A percentile compares a stretch with the other conserved stretches of the same genome.
Evolutionary conservation across 2,797 vertebrate species (phyloP).

Genomic region (Cirrhinus mrigala): DNA sequence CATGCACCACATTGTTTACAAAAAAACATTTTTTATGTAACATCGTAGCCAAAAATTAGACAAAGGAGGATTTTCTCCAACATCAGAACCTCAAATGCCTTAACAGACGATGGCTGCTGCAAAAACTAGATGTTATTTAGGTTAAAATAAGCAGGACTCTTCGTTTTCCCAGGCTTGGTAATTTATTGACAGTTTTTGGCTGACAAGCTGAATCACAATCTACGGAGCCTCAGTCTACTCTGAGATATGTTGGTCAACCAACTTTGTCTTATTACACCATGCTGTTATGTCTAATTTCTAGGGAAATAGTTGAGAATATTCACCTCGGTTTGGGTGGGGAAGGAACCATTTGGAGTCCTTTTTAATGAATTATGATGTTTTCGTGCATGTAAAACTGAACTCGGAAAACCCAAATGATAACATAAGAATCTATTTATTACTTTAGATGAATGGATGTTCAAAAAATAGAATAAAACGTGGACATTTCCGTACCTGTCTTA

Average conservation of each 20-base stretch:
- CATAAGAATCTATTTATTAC: not conserved
- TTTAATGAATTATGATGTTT: slow-evolving; percentile 5
- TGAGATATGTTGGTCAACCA: slow-evolving; percentile 40
- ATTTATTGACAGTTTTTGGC: slow-evolving; percentile 27
- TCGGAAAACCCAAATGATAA: not conserved
- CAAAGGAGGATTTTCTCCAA: not conserved
- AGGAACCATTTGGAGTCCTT: not conserved
- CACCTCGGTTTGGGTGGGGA: slow-evolving; percentile 15
- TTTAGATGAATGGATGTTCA: not conserved
- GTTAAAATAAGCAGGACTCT: slow-evolving; percentile 16
- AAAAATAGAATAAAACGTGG: not conserved
- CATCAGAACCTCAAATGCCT: not conserved
- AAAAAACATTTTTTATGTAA: not conserved
- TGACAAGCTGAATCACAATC: slow-evolving; percentile 22
- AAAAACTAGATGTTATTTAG: slow-evolving; percentile 10
- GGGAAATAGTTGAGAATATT: slow-evolving; percentile 14
- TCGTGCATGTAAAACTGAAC: not conserved
- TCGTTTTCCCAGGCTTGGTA: slow-evolving; percentile 18
- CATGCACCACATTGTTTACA: slow-evolving; percentile 1
- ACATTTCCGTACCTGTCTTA: not conserved
- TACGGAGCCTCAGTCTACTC: slow-evolving; percentile 3
- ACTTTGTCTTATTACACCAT: slow-evolving; percentile 33
- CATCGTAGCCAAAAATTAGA: not conserved
- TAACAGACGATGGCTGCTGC: not conserved
- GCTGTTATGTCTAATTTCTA: slow-evolving; percentile 19